Conservation (phyloP, 2,888 invertebrate species). For the Conus canariensis region DNA sequence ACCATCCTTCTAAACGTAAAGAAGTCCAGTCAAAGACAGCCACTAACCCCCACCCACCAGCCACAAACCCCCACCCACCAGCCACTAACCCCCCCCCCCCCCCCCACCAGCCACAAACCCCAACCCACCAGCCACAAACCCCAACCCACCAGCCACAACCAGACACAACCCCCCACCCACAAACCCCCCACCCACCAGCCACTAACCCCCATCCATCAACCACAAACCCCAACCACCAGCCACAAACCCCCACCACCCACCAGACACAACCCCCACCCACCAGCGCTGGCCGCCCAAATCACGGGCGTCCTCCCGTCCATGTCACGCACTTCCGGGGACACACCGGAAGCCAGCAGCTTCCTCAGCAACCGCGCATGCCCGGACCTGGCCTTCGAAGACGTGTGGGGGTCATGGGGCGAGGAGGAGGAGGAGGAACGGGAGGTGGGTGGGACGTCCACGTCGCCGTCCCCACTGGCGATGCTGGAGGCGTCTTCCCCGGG, state of each 20-base stretch:
- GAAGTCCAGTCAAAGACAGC: too few relatives aligned
- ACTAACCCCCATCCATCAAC: background rate
- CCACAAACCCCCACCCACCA: too few relatives aligned
- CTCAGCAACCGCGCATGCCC: constrained; percentile 83
- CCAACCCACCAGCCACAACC: background rate
- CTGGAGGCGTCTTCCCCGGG: background rate
- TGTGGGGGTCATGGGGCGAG: background rate
- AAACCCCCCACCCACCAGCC: too few relatives aligned
- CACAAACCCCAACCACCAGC: background rate
- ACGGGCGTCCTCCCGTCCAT: constrained; percentile 95
- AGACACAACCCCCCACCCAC: background rate
- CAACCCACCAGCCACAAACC: too few relatives aligned
- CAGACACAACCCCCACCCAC: constrained; percentile 79
- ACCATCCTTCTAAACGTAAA: too few relatives aligned
- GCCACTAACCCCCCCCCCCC: too few relatives aligned
- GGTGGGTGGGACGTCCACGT: background rate
- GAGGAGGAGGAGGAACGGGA: constrained; percentile 5
- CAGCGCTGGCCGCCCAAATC: constrained; percentile 94
- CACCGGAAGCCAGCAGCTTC: constrained; percentile 86
- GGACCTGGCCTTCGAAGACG: background rate
- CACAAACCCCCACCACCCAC: background rate
- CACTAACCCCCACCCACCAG: too few relatives aligned
- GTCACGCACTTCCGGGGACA: constrained; percentile 91
- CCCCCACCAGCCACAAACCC: too few relatives aligned
- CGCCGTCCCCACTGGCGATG: background rate